Percentiles rank a stretch among this genome's conserved stretches.
Conservation (phyloP, 2,888 invertebrate genomes). For the Catocala nupta region DNA sequence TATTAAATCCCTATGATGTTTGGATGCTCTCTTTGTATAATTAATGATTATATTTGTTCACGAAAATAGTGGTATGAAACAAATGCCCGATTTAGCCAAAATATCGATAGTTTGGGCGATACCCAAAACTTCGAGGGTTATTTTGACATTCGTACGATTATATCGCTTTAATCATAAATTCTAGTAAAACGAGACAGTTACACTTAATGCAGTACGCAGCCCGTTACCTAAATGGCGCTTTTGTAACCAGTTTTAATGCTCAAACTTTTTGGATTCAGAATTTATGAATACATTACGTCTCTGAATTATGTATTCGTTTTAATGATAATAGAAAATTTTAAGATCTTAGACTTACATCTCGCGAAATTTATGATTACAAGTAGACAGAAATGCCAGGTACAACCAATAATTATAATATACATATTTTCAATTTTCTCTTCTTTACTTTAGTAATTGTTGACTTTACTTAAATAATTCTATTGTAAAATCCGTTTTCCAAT, state of each 20-base stretch:
- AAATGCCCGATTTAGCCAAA: not conserved
- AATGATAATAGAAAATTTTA: not conserved
- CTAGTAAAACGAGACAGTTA: not conserved
- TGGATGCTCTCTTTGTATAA: constrained; percentile 8
- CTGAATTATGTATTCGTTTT: constrained; percentile 1
- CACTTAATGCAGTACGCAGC: too few relatives aligned
- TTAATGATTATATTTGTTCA: constrained; percentile 8
- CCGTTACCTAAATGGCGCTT: not conserved
- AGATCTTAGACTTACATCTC: not conserved
- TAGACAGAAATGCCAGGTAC: too few relatives aligned
- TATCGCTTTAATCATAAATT: not conserved
- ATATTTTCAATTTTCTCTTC: too few relatives aligned
- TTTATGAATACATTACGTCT: constrained; percentile 6
- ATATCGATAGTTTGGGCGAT: not conserved
- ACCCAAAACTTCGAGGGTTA: not conserved
- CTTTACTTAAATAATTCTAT: too few relatives aligned
- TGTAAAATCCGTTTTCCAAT: too few relatives aligned
- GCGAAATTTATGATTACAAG: not conserved
- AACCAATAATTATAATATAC: too few relatives aligned
- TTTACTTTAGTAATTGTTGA: too few relatives aligned
- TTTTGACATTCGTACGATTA: constrained; percentile 2
- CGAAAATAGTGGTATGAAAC: not conserved
- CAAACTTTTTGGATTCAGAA: constrained; percentile 3
- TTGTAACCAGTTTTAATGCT: constrained; percentile 4
- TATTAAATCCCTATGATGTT: constrained; percentile 12